Evolutionary conservation across 1,140 invertebrate genomes (phyloP).

Genomic region (Melipona quadrifasciata): DNA sequence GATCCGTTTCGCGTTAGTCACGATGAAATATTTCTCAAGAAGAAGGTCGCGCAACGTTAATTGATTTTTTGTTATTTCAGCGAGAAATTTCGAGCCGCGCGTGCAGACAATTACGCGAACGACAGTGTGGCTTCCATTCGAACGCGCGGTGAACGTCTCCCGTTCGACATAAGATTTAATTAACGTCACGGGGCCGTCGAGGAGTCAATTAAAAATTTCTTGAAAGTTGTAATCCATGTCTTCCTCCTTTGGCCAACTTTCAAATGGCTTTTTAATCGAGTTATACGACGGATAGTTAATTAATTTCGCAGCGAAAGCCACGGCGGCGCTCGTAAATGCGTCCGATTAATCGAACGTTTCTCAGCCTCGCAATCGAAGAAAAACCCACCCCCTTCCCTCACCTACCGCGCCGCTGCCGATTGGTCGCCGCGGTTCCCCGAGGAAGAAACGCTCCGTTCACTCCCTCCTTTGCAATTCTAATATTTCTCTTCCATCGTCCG

Average conservation of each 20-base stretch:
- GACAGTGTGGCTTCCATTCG: no score
- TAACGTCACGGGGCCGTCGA: constrained; percentile 1
- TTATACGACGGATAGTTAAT: constrained; percentile 33
- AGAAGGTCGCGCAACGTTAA: no score
- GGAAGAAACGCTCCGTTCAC: no score
- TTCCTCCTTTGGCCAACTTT: constrained; percentile 14
- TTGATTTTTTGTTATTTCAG: no score
- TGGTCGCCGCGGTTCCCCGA: background rate
- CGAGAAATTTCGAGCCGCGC: no score
- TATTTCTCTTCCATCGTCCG: background rate
- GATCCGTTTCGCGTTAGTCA: no score
- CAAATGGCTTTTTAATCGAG: constrained; percentile 23
- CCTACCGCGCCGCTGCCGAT: background rate
- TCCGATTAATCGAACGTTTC: constrained; percentile 13
- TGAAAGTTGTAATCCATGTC: background rate
- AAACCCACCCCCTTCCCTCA: no score
- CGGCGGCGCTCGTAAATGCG: background rate
- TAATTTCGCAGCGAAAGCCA: constrained; percentile 5
- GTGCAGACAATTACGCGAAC: no score
- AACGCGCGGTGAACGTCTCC: no score
- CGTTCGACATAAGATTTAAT: constrained; percentile 25
- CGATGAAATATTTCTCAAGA: no score
- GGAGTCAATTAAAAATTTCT: constrained; percentile 45
- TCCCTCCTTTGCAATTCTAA: background rate
- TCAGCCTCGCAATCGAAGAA: background rate